phyloP scores from a whole-genome alignment of 64 coral and sea anemone genomes.

The Hydrozoanthus tunicans region DNA sequence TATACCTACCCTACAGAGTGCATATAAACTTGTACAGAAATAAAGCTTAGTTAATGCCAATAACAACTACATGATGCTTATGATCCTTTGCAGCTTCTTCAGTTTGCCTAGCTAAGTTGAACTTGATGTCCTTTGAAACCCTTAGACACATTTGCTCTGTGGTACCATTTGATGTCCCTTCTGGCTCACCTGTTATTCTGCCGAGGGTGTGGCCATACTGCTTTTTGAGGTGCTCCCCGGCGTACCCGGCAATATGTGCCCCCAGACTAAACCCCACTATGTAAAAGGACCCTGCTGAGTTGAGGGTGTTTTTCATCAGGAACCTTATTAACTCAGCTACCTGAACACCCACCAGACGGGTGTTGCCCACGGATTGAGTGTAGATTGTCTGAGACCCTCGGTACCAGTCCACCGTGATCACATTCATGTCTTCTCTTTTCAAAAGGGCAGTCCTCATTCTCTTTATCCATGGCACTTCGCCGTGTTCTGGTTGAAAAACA shows the following conservation, averaged over 20 bases:
- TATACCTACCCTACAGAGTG: too few species aligned
- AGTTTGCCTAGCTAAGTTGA: too few species aligned
- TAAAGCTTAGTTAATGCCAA: too few species aligned
- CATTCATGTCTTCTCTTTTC: slow-evolving; percentile 9
- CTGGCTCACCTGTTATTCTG: slow-evolving; percentile 1
- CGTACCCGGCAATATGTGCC: slow-evolving; percentile 8
- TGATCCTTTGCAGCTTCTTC: too few species aligned
- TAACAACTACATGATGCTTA: too few species aligned
- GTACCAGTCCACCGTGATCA: slow-evolving; percentile 40
- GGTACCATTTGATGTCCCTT: background rate
- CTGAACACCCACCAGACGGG: slow-evolving; percentile 17
- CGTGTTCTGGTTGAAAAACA: slow-evolving; percentile 1
- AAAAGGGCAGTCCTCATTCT: slow-evolving; percentile 30
- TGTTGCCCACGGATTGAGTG: background rate
- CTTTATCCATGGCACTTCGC: slow-evolving; percentile 12
- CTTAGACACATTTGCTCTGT: background rate
- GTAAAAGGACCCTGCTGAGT: slow-evolving; percentile 12
- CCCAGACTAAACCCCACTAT: slow-evolving; percentile 19
- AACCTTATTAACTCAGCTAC: slow-evolving; percentile 30
- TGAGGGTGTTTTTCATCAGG: slow-evolving; percentile 32
- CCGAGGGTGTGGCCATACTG: slow-evolving; percentile 3
- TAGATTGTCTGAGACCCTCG: slow-evolving; percentile 7
- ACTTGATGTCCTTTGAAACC: too few species aligned
- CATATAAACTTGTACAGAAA: too few species aligned
- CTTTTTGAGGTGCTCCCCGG: background rate